Base-by-base conservation (phyloP, 2,888 invertebrate genomes). In the Drosophila mettleri region DNA sequence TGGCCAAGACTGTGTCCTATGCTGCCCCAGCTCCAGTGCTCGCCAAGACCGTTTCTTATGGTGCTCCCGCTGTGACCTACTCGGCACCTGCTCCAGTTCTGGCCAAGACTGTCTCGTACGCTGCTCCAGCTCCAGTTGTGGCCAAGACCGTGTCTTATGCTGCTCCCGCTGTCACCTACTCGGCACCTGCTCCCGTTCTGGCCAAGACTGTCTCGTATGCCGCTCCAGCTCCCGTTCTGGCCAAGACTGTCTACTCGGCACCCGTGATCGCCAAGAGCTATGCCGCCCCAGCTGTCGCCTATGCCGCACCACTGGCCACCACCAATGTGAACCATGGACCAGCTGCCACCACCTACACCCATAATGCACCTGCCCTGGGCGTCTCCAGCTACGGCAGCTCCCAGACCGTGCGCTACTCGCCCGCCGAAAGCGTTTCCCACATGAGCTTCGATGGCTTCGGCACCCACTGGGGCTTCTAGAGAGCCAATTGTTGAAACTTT, bases 401-500 rank as follows among this genome's bases (percentile, higher is more conserved):
- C 92, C 78, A 86, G 77, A 91, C 92, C 55, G 89, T 94, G 71
- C 83, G 91, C 88, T 83, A 93, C 90, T 74, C 92, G 41, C 94
- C 95, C 54, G 94, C 94, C 43, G 93, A 94, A 76, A 94, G 93
- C 67, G 94, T 95, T 46, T 94, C 95, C 54, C 95, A 95, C 91
- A 94, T 94, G 72, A 92, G 94, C 82, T 95, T 95, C 93, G 93
- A 93, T 80, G 95, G 95, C 74, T 93, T 94, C 63, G 94, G 94
- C 79, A 93, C 94, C 81, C 93, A 94, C 83, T 95, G 95, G 92
- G 94, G 93, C 82, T 95, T 94, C 94, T 95, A 94, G 94, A 55
- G 2, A 22, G 29, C 53, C 43, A 16, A 38, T 69, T 67, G 67
- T 69, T 77, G 72, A 64, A 52, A 62, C 60, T 67, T 66, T 29